These are phyloP conservation scores for Apogon hyalosoma DNA, from an alignment of 2,797 vertebrate genomes.

Conservation along the genomic window DNA sequence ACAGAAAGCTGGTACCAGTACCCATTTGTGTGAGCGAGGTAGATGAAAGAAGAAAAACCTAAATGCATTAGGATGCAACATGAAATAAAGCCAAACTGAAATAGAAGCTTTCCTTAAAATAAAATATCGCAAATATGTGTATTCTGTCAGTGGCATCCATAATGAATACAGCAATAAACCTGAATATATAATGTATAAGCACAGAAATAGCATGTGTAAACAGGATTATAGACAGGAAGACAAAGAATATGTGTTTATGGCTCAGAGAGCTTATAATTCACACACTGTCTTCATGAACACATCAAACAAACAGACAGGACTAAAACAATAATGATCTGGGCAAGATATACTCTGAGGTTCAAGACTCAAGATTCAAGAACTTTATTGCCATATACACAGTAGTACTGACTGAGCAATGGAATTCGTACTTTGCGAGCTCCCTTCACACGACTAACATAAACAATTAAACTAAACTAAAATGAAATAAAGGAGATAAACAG, in stretches of 20 bases:
- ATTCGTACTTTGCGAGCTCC: too few relatives aligned
- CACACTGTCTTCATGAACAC: conserved; percentile 17
- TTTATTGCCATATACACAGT: too few relatives aligned
- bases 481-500: too few relatives aligned
- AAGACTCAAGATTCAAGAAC: too few relatives aligned
- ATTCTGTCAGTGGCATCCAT: neutral
- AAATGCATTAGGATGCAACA: neutral
- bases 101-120: neutral
- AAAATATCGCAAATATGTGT: neutral
- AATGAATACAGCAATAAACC: neutral
- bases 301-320: too few relatives aligned
- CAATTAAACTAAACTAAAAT: too few relatives aligned
- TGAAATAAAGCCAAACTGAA: neutral
- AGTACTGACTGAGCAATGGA: too few relatives aligned
- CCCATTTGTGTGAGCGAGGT: neutral
- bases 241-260: conserved; percentile 14
- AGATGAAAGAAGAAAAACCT: neutral
- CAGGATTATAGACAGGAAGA: conserved; percentile 21
- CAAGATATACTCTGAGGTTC: too few relatives aligned
- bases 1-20: conserved; percentile 1
- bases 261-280: conserved; percentile 19
- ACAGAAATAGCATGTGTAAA: neutral
- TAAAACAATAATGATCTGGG: too few relatives aligned
- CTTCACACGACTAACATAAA: too few relatives aligned
- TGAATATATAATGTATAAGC: neutral